A percentile compares a stretch with the other conserved stretches of the same genome.
Evolutionary conservation across 2,797 vertebrate genomes (phyloP).

Genomic region (Lophius americanus): DNA sequence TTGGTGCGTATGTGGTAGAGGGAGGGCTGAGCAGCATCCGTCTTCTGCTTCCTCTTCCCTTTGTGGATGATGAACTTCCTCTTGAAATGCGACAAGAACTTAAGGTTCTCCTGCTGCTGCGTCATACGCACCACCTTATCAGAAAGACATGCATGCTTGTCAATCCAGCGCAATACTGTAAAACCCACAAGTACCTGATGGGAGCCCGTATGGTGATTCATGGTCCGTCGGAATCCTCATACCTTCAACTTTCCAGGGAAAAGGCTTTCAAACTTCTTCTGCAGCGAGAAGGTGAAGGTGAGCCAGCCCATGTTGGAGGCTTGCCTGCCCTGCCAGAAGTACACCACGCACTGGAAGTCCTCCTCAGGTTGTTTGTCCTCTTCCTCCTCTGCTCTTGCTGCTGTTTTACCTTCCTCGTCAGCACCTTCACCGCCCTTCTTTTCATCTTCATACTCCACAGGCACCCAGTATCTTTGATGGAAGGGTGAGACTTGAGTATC

Average conservation of each 20-base stretch:
- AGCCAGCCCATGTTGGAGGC: constrained; percentile 99
- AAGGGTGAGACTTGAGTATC: neutral
- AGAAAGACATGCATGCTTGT: neutral
- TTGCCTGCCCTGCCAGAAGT: constrained; percentile 98
- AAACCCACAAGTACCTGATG: neutral
- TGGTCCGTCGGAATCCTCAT: neutral
- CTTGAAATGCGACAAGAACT: constrained; percentile 98
- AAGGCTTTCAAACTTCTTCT: constrained; percentile 98
- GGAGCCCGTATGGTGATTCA: too few species aligned
- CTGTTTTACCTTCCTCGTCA: constrained; percentile 22
- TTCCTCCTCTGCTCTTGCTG: constrained; percentile 63
- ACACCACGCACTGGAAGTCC: constrained; percentile 97
- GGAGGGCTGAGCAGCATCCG: constrained; percentile 89
- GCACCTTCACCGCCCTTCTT: constrained; percentile 57
- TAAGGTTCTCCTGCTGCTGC: constrained; percentile 99
- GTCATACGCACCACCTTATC: constrained; percentile 97
- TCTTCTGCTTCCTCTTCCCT: constrained; percentile 90
- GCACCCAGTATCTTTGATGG: constrained; percentile 91
- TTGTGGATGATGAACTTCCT: constrained; percentile 98
- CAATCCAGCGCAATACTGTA: neutral
- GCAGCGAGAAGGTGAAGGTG: constrained; percentile 97
- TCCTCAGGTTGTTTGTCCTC: constrained; percentile 94
- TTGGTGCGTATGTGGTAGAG: constrained; percentile 98
- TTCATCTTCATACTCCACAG: constrained; percentile 92
- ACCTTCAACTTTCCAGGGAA: constrained; percentile 97